Conservation (phyloP, 2,113 vertebrate species). For the Thamnophis sirtalis region DNA sequence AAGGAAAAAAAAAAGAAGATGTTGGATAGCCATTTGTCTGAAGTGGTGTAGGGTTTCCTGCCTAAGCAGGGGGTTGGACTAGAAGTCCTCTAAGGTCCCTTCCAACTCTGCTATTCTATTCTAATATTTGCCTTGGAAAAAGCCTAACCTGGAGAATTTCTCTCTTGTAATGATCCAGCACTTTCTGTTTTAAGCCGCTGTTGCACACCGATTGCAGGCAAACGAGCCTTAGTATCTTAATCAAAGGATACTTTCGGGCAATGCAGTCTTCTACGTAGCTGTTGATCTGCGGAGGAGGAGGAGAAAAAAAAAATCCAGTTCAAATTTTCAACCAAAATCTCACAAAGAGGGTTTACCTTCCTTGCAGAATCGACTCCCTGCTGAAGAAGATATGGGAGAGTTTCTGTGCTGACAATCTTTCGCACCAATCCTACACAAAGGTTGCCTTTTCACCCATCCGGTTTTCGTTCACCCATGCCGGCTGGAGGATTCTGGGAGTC, state of each 20-base stretch:
- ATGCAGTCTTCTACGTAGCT: constrained; percentile 92
- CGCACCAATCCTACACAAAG: neutral
- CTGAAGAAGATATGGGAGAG: neutral
- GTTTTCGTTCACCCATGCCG: neutral
- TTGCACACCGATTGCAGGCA: constrained; percentile 96
- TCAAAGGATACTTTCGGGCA: constrained; percentile 88
- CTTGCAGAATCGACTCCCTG: neutral
- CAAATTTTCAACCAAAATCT: neutral
- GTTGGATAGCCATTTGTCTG: no score
- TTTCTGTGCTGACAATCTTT: neutral
- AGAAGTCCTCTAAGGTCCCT: no score
- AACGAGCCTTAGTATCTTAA: constrained; percentile 88
- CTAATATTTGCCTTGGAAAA: neutral
- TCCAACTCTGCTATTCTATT: no score
- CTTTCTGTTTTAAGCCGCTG: constrained; percentile 92
- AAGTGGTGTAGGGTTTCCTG: no score
- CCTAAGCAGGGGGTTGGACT: no score
- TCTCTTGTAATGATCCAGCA: constrained; percentile 90
- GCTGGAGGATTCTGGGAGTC: neutral
- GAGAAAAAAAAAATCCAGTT: rapidly evolving
- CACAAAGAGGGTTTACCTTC: neutral
- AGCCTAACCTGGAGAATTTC: constrained; percentile 90
- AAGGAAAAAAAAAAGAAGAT: no score
- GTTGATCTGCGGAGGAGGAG: constrained; percentile 73
- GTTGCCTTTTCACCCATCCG: neutral